phyloP scores from a whole-genome alignment of 92 coral and sea anemone genomes.

The Epizoanthus stellaris region DNA sequence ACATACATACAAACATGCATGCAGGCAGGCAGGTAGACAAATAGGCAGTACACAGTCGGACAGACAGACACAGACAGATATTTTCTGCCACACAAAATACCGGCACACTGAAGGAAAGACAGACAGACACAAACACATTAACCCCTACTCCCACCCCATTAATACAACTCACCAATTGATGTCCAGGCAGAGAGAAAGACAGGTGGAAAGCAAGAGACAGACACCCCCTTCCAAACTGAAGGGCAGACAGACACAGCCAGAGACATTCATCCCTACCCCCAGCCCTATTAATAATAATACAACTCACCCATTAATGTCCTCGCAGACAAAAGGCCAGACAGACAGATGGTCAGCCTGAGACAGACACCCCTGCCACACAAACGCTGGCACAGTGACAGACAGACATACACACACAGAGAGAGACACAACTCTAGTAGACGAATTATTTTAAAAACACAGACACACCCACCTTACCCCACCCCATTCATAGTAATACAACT shows the following conservation, averaged over 20 bases:
- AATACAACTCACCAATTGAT: background rate
- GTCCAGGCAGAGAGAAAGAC: slow-evolving; percentile 7
- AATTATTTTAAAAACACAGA: too few species aligned
- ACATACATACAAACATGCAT: background rate
- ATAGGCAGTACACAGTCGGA: background rate
- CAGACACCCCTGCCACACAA: background rate
- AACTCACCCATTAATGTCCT: background rate
- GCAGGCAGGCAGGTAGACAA: background rate
- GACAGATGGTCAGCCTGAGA: background rate
- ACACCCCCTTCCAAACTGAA: background rate
- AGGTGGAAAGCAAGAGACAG: background rate
- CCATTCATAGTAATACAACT: background rate
- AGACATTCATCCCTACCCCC: background rate
- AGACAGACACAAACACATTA: background rate
- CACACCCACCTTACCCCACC: background rate
- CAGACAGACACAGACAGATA: background rate
- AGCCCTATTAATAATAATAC: background rate
- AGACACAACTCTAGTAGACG: too few species aligned
- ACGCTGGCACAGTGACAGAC: too few species aligned
- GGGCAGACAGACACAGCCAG: too few species aligned
- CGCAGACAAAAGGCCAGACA: too few species aligned
- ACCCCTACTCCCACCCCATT: background rate
- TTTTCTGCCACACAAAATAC: background rate
- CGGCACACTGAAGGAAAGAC: background rate
- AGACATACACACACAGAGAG: background rate